Percentiles rank a stretch among this genome's conserved stretches.
phyloP scores from a whole-genome alignment of 2,797 vertebrate genomes.

The Acipenser ruthenus region DNA sequence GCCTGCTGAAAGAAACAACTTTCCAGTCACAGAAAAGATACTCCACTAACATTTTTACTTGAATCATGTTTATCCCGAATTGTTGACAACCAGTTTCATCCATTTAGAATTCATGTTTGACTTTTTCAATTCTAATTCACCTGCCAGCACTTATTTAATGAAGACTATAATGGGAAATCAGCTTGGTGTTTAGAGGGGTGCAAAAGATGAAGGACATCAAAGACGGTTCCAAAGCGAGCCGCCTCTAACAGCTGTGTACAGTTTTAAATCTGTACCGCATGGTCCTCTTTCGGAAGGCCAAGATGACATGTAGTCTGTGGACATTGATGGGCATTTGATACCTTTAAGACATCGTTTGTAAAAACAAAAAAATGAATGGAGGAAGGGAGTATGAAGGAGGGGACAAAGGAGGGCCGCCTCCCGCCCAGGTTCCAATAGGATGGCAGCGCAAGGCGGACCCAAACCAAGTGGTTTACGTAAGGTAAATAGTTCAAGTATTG shows the following conservation, averaged over 20 bases:
- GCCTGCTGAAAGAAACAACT: not conserved
- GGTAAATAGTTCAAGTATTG: constrained; percentile 50
- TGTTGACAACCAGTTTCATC: constrained; percentile 53
- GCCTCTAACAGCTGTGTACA: constrained; percentile 55
- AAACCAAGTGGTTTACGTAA: constrained; percentile 80
- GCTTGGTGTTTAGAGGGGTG: constrained; percentile 45
- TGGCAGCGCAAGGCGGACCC: constrained; percentile 88
- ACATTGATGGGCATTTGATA: constrained; percentile 82
- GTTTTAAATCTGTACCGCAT: constrained; percentile 54
- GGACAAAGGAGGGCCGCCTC: constrained; percentile 68
- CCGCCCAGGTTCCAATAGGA: constrained; percentile 92
- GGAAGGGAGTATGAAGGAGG: constrained; percentile 89
- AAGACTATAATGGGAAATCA: constrained; percentile 71
- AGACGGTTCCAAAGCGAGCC: constrained; percentile 77
- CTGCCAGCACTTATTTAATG: constrained; percentile 39
- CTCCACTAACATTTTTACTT: constrained; percentile 10
- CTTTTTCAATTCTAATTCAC: constrained; percentile 12
- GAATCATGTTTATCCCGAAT: constrained; percentile 56
- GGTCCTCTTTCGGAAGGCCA: constrained; percentile 70
- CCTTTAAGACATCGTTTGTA: constrained; percentile 75
- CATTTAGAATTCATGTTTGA: constrained; percentile 33
- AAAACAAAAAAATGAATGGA: constrained; percentile 96
- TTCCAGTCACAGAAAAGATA: not conserved
- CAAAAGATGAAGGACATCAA: constrained; percentile 68
- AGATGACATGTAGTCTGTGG: constrained; percentile 70